These are phyloP conservation scores for Ennomos fuscantarius DNA, from an alignment of 2,888 invertebrate genomes.

Conservation along the genomic window DNA sequence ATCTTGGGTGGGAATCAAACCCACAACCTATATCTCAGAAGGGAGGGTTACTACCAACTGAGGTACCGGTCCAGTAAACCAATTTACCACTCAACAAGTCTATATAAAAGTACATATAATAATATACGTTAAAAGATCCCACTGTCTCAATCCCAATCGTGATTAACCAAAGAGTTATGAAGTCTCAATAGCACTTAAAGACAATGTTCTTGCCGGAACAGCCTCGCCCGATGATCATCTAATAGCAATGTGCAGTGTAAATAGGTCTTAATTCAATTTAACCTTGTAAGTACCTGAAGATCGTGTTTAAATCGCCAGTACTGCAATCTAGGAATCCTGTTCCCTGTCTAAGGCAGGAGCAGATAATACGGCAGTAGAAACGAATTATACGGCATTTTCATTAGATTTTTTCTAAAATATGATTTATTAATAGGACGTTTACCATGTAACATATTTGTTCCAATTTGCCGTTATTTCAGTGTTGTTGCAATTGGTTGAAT, in stretches of 20 bases:
- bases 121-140: background rate
- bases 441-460: too few relatives aligned
- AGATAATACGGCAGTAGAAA: constrained; percentile 9
- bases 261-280: constrained; percentile 29
- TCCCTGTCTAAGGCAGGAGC: constrained; percentile 31
- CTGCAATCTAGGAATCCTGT: constrained; percentile 33
- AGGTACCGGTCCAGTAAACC: too few relatives aligned
- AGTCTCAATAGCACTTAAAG: constrained; percentile 14
- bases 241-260: constrained; percentile 16
- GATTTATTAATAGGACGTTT: background rate
- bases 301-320: constrained; percentile 46
- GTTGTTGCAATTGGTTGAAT: constrained; percentile 2
- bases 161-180: constrained; percentile 29
- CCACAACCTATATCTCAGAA: too few relatives aligned
- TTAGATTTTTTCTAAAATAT: constrained; percentile 2
- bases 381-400: background rate
- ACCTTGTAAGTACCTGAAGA: constrained; percentile 39
- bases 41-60: too few relatives aligned
- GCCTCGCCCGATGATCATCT: constrained; percentile 7
- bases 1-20: too few relatives aligned
- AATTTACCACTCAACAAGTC: too few relatives aligned
- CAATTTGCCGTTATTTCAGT: too few relatives aligned
- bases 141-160: constrained; percentile 14
- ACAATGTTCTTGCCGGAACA: constrained; percentile 17
- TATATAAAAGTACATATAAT: too few relatives aligned